Evolutionary conservation across 1,140 invertebrate species (phyloP).

Genomic region (Pteromalus puparum): DNA sequence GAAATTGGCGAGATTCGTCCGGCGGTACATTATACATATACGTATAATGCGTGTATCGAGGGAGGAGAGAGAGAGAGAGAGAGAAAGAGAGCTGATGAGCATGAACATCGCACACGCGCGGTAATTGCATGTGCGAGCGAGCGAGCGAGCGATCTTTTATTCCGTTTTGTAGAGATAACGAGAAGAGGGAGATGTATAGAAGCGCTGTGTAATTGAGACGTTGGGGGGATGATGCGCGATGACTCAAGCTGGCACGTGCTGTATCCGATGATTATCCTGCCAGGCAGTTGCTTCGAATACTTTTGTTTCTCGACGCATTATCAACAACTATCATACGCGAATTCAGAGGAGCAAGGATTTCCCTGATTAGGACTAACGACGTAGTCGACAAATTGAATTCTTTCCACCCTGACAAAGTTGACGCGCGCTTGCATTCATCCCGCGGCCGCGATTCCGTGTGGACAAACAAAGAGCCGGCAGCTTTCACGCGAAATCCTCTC

Average conservation of each 20-base stretch:
- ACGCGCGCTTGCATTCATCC: no score
- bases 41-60: not conserved
- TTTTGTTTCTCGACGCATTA: no score
- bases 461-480: no score
- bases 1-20: constrained; percentile 40
- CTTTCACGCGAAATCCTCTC: no score
- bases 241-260: not conserved
- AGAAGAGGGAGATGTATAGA: not conserved
- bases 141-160: constrained; percentile 39
- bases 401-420: no score
- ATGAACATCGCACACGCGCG: not conserved
- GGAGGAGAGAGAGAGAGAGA: not conserved
- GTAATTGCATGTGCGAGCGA: constrained; percentile 43
- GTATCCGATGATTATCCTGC: no score
- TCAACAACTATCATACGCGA: no score
- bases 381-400: no score
- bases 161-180: constrained; percentile 38
- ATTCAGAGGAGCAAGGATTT: no score
- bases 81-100: not conserved
- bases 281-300: not conserved
- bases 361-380: no score
- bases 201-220: constrained; percentile 16
- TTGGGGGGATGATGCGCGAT: not conserved
- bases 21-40: not conserved
- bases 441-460: no score